Base-by-base conservation (phyloP, 2,113 vertebrate genomes). In the Meriones unguiculatus region DNA sequence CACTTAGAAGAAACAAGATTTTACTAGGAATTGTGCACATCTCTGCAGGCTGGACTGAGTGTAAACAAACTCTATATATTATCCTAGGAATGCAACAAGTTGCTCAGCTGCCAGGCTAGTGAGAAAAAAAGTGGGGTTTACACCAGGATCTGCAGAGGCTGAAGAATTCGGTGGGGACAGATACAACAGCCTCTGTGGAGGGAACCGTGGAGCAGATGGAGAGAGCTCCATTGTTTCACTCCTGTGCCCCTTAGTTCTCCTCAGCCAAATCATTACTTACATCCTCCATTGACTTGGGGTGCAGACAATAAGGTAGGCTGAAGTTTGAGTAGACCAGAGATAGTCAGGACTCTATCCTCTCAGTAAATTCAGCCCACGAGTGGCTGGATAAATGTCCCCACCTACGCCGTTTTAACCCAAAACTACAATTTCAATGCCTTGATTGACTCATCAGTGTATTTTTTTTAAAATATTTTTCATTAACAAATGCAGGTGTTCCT, bases 181-280 rank as follows among this genome's bases (percentile, higher is more conserved):
- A 22, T 13, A 41, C 18, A 69, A 25, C 46, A 30, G 20, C 32
- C 30, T 78, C 62, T 50, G 46, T 65, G 5, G 62, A 59, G 67
- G 64, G 91, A 67, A 7, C 12, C 62, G 32, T 8, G 73, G 89
- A 30, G 50, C 38, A 64, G 38, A 22, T 17, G n/a, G 57, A 57
- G n/a, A 28, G 13, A 7, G 13, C 15, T n/a, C 7, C 11, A 0
- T 5, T 8, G 22, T 54, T 46, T 41, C 5, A 14, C 20, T n/a
- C 12, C 11, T 25, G 8, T 54, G 3, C 65, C 15, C 9, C 6
- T 17, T 65, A 13, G 54, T 64, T 70, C 28, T 82, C 73, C 73
- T 1, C 11, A 35, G 90, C 50, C 32, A 25, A 13, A 76, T 84
- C 12, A 81, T 18, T 72, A 41, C n/a, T 30, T 65, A 24, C 22